phyloP scores from a whole-genome alignment of 2,797 vertebrate genomes.

The Sarcophilus harrisii region DNA sequence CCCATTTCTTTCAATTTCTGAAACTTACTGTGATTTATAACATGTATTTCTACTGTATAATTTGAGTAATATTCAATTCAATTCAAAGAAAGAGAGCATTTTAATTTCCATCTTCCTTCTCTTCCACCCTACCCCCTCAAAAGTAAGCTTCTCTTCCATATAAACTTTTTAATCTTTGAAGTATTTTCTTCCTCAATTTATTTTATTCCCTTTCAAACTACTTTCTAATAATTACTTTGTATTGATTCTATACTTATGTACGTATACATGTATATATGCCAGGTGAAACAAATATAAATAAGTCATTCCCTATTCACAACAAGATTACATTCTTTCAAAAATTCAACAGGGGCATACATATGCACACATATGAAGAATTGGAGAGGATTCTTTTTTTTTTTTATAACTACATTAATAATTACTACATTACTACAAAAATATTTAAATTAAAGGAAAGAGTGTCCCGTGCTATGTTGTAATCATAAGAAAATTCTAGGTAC shows the following conservation, averaged over 20 bases:
- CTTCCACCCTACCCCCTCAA: no score
- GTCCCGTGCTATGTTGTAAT: not conserved
- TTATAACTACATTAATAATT: not conserved
- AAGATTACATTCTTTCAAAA: no score
- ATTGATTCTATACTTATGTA: not conserved
- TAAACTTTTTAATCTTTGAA: not conserved
- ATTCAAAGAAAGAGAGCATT: not conserved
- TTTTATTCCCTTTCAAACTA: not conserved
- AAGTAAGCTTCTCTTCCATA: no score
- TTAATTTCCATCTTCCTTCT: not conserved
- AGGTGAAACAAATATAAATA: no score
- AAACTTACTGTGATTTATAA: not conserved
- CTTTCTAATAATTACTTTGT: not conserved
- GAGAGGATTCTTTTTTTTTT: not conserved
- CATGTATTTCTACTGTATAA: not conserved
- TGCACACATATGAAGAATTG: no score
- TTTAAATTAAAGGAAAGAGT: conserved; percentile 6
- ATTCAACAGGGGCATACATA: no score
- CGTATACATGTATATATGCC: no score
- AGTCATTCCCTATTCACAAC: no score
- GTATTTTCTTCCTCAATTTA: not conserved
- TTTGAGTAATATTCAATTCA: not conserved
- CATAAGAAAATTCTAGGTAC: not conserved
- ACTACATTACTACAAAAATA: not conserved
- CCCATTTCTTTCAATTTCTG: not conserved